Evolutionary conservation across 2,888 invertebrate genomes (phyloP).

Genomic region (Ceriagrion tenellum): DNA sequence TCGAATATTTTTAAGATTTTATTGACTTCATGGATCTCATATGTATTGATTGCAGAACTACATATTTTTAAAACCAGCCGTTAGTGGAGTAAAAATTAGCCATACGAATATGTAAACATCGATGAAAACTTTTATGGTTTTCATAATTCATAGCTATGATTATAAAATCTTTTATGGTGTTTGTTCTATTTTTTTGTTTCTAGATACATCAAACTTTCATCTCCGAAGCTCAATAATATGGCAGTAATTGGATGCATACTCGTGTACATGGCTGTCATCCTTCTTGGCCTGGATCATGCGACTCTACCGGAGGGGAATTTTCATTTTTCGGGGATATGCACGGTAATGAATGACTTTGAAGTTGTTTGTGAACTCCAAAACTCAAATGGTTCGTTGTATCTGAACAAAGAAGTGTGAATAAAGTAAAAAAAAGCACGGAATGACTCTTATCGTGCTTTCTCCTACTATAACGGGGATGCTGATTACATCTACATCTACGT

Average conservation of each 20-base stretch:
- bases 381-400: no score
- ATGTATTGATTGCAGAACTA: no score
- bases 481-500: no score
- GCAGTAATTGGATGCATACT: conserved; percentile 93
- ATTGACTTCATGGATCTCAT: no score
- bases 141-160: no score
- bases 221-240: conserved; percentile 94
- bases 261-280: conserved; percentile 93
- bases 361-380: neutral
- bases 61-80: no score
- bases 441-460: no score
- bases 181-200: conserved; percentile 61
- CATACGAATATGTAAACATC: neutral
- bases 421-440: no score
- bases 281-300: conserved; percentile 92
- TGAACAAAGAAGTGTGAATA: no score
- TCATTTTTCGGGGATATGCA: conserved; percentile 90
- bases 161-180: neutral
- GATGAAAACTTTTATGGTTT: no score
- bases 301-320: conserved; percentile 84
- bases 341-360: conserved; percentile 82
- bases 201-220: conserved; percentile 94
- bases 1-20: no score
- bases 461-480: no score
- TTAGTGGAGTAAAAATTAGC: neutral